These are phyloP conservation scores for Stenichneumon culpator DNA, from an alignment of 2,888 invertebrate species.

Conservation along the genomic window DNA sequence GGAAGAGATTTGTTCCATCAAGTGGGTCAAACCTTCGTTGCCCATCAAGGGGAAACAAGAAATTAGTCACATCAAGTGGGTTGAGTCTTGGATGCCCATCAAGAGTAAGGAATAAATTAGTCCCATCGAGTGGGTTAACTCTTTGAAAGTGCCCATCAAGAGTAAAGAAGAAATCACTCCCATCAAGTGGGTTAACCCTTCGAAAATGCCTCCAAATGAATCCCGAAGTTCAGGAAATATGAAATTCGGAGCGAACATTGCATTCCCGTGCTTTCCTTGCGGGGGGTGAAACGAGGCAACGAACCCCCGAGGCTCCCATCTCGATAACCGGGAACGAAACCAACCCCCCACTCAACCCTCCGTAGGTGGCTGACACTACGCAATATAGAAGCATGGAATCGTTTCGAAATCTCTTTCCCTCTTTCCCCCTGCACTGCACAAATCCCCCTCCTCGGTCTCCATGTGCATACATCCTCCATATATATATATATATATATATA, in stretches of 20 bases:
- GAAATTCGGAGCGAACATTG: not conserved
- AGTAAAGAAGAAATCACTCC: not conserved
- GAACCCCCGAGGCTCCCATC: constrained; percentile 14
- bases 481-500: constrained; percentile 18
- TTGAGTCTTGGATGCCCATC: no score
- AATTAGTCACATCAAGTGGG: not conserved
- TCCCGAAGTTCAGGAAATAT: not conserved
- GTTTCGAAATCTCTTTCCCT: constrained; percentile 39
- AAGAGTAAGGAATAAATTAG: not conserved
- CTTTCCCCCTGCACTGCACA: constrained; percentile 37
- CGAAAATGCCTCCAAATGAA: not conserved
- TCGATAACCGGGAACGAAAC: constrained; percentile 10
- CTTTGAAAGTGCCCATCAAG: no score
- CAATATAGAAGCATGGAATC: constrained; percentile 41
- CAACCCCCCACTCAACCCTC: not conserved
- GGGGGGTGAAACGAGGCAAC: constrained; percentile 10
- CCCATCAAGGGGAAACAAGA: not conserved
- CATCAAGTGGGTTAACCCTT: not conserved
- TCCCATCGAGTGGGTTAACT: not conserved
- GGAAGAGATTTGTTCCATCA: not conserved
- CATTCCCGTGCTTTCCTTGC: not conserved
- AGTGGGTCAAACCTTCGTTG: not conserved
- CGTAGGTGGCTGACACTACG: constrained; percentile 18
- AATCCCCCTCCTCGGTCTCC: constrained; percentile 15
- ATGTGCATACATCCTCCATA: not conserved